These are phyloP conservation scores for Drosophila pachea DNA, from an alignment of 1,140 invertebrate species.

Conservation along the genomic window DNA sequence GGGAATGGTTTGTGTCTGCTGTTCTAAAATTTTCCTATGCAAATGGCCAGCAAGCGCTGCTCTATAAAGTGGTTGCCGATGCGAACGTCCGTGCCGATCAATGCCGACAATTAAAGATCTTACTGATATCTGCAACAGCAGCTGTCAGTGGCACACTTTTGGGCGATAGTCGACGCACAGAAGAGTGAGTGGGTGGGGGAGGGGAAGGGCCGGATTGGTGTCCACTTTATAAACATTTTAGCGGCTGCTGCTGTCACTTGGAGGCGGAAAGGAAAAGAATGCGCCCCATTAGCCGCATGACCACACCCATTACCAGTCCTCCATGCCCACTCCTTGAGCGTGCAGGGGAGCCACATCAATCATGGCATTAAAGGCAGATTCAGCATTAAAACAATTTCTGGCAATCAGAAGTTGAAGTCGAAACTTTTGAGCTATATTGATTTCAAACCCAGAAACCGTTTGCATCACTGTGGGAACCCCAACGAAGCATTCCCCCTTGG, in stretches of 20 bases:
- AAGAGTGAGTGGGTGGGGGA: too few relatives aligned
- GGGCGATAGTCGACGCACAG: not conserved
- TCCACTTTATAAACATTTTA: slow-evolving; percentile 2
- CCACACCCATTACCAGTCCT: slow-evolving; percentile 6
- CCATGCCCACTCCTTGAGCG: slow-evolving; percentile 4
- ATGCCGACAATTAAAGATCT: slow-evolving; percentile 26
- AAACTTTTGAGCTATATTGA: slow-evolving; percentile 32
- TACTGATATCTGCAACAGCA: slow-evolving; percentile 18
- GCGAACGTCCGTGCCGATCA: slow-evolving; percentile 1
- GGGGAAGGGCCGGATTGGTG: too few relatives aligned
- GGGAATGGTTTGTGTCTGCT: slow-evolving; percentile 38
- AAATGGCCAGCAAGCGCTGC: slow-evolving; percentile 19
- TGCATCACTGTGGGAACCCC: slow-evolving; percentile 54
- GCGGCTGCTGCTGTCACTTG: slow-evolving; percentile 32
- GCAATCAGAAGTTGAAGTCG: slow-evolving; percentile 23
- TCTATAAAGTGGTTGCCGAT: slow-evolving; percentile 33
- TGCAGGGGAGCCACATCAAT: slow-evolving; percentile 70
- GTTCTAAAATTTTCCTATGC: slow-evolving; percentile 32
- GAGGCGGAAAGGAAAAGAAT: not conserved
- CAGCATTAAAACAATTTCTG: slow-evolving; percentile 42
- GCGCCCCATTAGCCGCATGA: slow-evolving; percentile 22
- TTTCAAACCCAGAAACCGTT: slow-evolving; percentile 22
- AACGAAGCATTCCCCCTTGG: not conserved
- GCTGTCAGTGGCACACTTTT: slow-evolving; percentile 25
- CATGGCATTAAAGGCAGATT: slow-evolving; percentile 57